A percentile compares a stretch with the other conserved stretches of the same genome.
Evolutionary conservation across 2,888 invertebrate genomes (phyloP).

Genomic region (Andricus quercusramuli): DNA sequence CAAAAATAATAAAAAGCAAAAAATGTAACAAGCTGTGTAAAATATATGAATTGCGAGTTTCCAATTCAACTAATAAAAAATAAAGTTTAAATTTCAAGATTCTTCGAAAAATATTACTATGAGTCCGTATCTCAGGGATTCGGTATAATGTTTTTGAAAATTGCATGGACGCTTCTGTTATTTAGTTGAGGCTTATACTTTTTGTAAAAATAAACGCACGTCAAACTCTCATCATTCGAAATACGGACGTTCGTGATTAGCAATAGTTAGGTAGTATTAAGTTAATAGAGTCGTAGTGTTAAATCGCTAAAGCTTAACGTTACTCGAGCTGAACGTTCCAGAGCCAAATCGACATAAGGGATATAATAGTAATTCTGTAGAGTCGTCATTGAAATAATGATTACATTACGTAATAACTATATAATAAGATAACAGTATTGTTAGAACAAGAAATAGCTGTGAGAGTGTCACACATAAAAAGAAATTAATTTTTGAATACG

Average conservation of each 20-base stretch:
- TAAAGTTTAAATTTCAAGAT: too few species aligned
- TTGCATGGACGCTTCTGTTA: background rate
- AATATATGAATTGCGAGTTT: too few species aligned
- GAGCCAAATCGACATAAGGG: conserved; percentile 13
- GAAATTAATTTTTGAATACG: too few species aligned
- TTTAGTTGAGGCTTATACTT: background rate
- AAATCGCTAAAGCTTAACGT: conserved; percentile 53
- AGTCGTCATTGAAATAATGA: background rate
- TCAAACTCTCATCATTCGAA: conserved; percentile 31
- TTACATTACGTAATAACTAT: background rate
- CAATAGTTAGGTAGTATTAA: conserved; percentile 60
- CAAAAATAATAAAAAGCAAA: too few species aligned
- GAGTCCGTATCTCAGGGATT: background rate
- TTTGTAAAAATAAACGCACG: background rate
- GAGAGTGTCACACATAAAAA: too few species aligned
- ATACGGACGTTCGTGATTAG: conserved; percentile 62
- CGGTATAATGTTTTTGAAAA: background rate
- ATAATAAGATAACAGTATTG: too few species aligned
- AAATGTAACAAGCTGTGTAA: too few species aligned
- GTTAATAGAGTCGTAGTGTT: conserved; percentile 58
- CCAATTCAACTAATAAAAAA: too few species aligned
- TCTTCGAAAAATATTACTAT: background rate
- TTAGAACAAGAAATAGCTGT: too few species aligned
- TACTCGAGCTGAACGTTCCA: conserved; percentile 12
- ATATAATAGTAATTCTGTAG: background rate